These are phyloP conservation scores for Camponotus vicinus DNA, from an alignment of 1,140 invertebrate genomes.

Conservation along the genomic window DNA sequence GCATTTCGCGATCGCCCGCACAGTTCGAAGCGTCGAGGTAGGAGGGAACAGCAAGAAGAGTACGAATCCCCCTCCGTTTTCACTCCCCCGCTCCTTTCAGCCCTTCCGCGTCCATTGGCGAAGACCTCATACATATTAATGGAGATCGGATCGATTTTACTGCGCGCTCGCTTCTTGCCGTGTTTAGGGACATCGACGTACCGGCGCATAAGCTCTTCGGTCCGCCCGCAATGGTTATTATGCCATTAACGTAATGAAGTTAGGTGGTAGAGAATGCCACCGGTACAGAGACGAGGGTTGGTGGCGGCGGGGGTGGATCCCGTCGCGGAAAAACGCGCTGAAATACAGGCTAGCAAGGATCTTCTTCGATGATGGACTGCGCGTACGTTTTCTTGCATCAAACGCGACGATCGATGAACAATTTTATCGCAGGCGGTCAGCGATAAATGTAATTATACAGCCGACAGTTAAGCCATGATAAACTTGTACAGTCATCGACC, in stretches of 20 bases:
- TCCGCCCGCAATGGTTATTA: conserved; percentile 83
- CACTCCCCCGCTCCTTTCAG: background rate
- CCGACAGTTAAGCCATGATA: background rate
- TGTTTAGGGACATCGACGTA: conserved; percentile 80
- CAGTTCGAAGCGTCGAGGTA: conserved; percentile 36
- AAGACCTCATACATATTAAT: conserved; percentile 85
- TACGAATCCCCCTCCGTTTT: conserved; percentile 52
- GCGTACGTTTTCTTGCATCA: conserved; percentile 62
- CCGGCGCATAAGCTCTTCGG: conserved; percentile 80
- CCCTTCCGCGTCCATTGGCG: conserved; percentile 49
- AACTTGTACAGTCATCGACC: background rate
- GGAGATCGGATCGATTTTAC: conserved; percentile 79
- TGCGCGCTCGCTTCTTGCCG: conserved; percentile 70
- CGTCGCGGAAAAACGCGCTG: conserved; percentile 64
- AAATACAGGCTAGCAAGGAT: conserved; percentile 40
- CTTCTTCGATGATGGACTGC: conserved; percentile 62
- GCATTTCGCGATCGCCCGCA: conserved; percentile 58
- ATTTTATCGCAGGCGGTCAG: background rate
- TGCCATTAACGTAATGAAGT: conserved; percentile 85
- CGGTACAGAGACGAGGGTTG: background rate
- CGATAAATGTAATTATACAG: conserved; percentile 41
- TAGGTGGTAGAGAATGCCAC: conserved; percentile 73
- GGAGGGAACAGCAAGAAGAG: conserved; percentile 35
- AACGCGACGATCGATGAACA: conserved; percentile 29
- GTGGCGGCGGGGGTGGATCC: conserved; percentile 10